Evolutionary conservation across 2,888 invertebrate species (phyloP).

Genomic region (Agrochola circellaris): DNA sequence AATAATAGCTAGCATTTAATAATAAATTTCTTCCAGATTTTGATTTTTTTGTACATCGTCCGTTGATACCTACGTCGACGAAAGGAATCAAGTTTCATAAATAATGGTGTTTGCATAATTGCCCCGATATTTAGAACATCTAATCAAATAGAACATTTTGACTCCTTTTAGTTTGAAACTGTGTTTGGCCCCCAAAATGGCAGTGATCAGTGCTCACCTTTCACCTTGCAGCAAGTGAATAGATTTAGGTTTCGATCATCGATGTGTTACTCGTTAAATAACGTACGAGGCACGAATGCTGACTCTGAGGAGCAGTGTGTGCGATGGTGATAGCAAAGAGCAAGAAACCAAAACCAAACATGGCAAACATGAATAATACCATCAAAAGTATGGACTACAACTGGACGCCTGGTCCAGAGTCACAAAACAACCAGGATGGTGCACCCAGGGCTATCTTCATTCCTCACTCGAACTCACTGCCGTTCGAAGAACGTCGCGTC

Average conservation of each 20-base stretch:
- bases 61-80: constrained; percentile 82
- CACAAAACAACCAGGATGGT: constrained; percentile 85
- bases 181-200: constrained; percentile 81
- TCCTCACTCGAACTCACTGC: constrained; percentile 98
- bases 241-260: constrained; percentile 84
- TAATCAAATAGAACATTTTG: constrained; percentile 67
- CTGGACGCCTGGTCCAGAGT: constrained; percentile 85
- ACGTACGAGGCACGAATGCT: constrained; percentile 84
- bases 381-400: constrained; percentile 89
- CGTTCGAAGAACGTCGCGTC: constrained; percentile 96
- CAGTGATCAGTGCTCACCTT: constrained; percentile 86
- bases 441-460: constrained; percentile 95
- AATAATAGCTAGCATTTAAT: constrained; percentile 63
- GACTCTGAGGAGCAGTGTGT: constrained; percentile 85
- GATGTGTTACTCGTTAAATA: constrained; percentile 85
- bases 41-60: constrained; percentile 76
- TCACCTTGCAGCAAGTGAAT: constrained; percentile 88
- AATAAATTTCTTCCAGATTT: constrained; percentile 70
- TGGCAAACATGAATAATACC: constrained; percentile 85
- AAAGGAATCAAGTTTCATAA: constrained; percentile 90
- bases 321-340: constrained; percentile 94
- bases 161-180: constrained; percentile 69
- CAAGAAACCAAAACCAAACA: constrained; percentile 84
- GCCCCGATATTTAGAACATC: constrained; percentile 73
- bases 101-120: constrained; percentile 85